Evolutionary conservation across 1,140 invertebrate genomes (phyloP), one percentile per base, ranked within the genome.

Genomic region (Drosophila pallidifrons): DNA sequence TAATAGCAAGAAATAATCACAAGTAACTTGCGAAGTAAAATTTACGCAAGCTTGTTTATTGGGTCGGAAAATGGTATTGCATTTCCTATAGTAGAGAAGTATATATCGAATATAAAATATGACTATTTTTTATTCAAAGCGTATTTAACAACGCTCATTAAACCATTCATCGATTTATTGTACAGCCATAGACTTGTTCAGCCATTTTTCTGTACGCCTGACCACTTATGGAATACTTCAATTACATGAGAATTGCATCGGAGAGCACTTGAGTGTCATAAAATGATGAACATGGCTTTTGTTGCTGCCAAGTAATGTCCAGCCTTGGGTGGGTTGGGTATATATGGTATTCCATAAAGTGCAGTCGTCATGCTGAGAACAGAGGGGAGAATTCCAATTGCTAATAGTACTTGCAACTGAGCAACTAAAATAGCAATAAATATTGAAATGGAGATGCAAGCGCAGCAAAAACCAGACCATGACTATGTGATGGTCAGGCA

Each of bases 381-480:
- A 71, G 20, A 25, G 20, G 3, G 20, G 43, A 47, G n/a, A 43
- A 57, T 65, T 35, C 32, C 55, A 47, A 67, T 78, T 78, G 78
- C 69, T 70, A 55, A 59, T 66, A 75, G 75, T 82, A 79, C 82
- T 85, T 87, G 82, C 51, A 86, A 74, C 71, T 73, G 68, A 68
- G 60, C 74, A 79, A 72, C 79, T 68, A n/a, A 69, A 73, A 69
- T 66, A 43, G 75, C 79, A 73, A 86, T 73, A 86, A 78, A 81
- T 79, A 73, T 75, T 45, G 47, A 66, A 71, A 59, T 65, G 38
- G 58, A 60, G 47, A 64, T 49, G 20, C 15, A 55, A 70, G 20
- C 45, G 7, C 51, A 45, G 58, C 32, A 64, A 32, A 32, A 32
- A 32, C 35, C 7, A 10, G 6, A 25, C 20, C 20, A 25, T 25